Evolutionary conservation across 2,797 vertebrate genomes (phyloP).

Genomic region (Anniella stebbinsi): DNA sequence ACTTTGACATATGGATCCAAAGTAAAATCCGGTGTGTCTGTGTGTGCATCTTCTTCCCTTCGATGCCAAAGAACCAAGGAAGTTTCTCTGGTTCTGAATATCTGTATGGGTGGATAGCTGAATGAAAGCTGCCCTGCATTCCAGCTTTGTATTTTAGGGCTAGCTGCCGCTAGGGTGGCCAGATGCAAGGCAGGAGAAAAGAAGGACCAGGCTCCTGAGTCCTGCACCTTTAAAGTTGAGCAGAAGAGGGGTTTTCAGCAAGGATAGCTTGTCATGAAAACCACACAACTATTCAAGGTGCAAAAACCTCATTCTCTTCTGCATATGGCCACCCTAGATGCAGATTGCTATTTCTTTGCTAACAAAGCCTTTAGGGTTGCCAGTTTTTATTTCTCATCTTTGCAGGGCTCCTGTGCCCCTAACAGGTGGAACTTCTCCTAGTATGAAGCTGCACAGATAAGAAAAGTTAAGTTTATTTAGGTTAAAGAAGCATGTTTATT

Average conservation of each 20-base stretch:
- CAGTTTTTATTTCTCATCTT: neutral
- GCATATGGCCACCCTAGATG: neutral
- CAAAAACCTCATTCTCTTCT: neutral
- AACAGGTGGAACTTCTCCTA: neutral
- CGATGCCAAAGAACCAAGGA: neutral
- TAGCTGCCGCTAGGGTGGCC: neutral
- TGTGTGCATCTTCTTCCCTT: too few species aligned
- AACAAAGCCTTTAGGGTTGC: neutral
- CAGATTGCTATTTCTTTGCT: neutral
- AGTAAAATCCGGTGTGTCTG: neutral
- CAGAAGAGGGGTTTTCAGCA: neutral
- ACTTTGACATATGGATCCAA: neutral
- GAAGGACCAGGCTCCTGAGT: too few species aligned
- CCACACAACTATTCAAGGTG: too few species aligned
- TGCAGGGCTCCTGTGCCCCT: neutral
- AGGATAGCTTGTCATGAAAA: too few species aligned
- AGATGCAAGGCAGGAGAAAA: neutral
- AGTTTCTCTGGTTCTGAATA: neutral
- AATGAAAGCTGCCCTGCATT: neutral
- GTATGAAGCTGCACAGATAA: neutral
- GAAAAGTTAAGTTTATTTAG: neutral
- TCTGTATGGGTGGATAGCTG: too few species aligned
- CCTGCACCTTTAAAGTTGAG: neutral
- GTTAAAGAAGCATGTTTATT: too few species aligned
- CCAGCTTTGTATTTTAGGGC: too few species aligned